phyloP scores from a whole-genome alignment of 2,797 vertebrate genomes.

The Glyptemys insculpta region DNA sequence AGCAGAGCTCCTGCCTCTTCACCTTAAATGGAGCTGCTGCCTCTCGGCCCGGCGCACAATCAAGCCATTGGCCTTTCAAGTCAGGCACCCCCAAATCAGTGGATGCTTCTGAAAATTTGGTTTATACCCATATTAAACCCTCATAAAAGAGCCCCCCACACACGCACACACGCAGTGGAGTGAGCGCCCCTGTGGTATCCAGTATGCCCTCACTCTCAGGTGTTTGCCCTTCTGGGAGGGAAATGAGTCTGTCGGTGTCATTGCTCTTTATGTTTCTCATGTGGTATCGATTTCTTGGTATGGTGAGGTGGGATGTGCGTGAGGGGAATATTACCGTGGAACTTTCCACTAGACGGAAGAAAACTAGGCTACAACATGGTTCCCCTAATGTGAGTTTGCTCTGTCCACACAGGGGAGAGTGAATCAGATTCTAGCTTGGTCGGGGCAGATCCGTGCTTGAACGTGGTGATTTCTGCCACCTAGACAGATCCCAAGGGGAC shows the following conservation, averaged over 20 bases:
- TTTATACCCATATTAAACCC: background rate
- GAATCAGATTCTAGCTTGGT: background rate
- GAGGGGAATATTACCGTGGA: background rate
- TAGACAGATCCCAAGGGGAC: accelerated
- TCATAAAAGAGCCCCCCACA: no score
- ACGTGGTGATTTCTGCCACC: background rate
- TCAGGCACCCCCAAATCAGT: background rate
- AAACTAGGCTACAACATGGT: background rate
- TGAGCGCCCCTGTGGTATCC: background rate
- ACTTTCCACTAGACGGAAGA: background rate
- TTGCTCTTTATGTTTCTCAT: background rate
- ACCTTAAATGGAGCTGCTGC: background rate
- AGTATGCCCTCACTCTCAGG: background rate
- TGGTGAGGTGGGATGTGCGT: background rate
- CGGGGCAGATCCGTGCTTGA: accelerated
- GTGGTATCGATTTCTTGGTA: accelerated
- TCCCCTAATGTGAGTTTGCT: background rate
- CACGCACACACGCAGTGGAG: background rate
- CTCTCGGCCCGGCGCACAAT: background rate
- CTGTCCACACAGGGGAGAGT: background rate
- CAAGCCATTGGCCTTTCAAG: background rate
- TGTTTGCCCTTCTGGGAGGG: background rate
- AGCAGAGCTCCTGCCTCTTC: background rate
- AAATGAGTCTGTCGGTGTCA: background rate
- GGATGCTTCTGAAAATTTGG: background rate